A percentile compares a stretch with the other conserved stretches of the same genome.
Evolutionary conservation across 2,888 invertebrate species (phyloP).

Genomic region (Pachydiplax longipennis): DNA sequence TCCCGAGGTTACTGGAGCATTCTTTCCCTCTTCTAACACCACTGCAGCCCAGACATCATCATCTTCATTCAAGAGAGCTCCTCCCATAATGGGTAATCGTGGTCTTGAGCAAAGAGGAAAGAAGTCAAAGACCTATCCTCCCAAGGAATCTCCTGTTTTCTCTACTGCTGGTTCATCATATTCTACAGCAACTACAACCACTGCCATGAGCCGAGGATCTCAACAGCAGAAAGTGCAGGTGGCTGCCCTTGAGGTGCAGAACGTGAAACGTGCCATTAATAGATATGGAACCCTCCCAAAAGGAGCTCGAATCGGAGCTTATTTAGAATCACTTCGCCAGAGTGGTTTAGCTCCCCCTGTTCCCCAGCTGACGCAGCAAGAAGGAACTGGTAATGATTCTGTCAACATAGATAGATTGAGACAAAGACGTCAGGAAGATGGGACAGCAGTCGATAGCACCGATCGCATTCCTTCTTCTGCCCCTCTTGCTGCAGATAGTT

Average conservation of each 20-base stretch:
- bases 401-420: conserved; percentile 52
- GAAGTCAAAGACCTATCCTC: conserved; percentile 68
- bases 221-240: conserved; percentile 69
- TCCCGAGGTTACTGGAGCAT: conserved; percentile 55
- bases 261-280: conserved; percentile 92
- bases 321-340: conserved; percentile 90
- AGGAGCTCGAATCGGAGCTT: conserved; percentile 95
- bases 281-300: conserved; percentile 97
- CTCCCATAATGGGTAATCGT: conserved; percentile 68
- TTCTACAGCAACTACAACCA: conserved; percentile 46
- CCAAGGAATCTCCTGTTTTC: conserved; percentile 61
- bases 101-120: conserved; percentile 70
- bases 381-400: conserved; percentile 51
- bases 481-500: conserved; percentile 49
- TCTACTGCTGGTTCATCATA: background rate
- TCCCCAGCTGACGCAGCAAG: conserved; percentile 51
- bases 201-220: conserved; percentile 44
- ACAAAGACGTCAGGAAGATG: conserved; percentile 51
- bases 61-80: conserved; percentile 51
- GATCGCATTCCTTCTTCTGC: conserved; percentile 20
- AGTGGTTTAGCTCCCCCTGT: conserved; percentile 67
- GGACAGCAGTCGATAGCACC: conserved; percentile 50
- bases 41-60: conserved; percentile 50
- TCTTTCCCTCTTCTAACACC: conserved; percentile 53
- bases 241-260: conserved; percentile 93